Conservation (phyloP, 2,113 vertebrate genomes). For the Poicephalus gulielmi region DNA sequence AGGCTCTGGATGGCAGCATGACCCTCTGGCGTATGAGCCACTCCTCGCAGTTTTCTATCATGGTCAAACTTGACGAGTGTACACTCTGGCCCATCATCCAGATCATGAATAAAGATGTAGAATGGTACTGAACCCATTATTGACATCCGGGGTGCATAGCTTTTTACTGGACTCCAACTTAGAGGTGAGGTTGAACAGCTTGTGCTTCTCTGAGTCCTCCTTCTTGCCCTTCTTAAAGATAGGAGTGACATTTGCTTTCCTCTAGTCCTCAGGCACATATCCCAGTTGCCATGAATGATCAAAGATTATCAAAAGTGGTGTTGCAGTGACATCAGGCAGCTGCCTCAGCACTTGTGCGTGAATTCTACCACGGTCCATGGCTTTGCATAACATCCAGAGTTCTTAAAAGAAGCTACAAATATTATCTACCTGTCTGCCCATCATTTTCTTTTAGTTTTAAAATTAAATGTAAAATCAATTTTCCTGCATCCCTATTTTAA, state of each 20-base stretch:
- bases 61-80: not conserved
- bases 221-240: not conserved
- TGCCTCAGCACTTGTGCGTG: not conserved
- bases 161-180: not conserved
- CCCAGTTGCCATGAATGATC: rapidly evolving
- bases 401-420: not conserved
- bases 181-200: not conserved
- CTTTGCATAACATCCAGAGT: not conserved
- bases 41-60: not conserved
- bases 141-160: not conserved
- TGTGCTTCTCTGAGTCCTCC: not conserved
- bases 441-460: not conserved
- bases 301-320: not conserved
- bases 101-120: not conserved
- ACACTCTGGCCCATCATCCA: not conserved
- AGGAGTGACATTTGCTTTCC: not conserved
- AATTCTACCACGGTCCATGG: not conserved
- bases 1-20: not conserved
- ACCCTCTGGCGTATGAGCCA: not conserved
- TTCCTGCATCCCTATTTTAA: not conserved
- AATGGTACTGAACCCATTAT: not conserved
- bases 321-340: not conserved
- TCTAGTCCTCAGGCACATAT: not conserved
- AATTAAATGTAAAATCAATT: not conserved
- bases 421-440: not conserved